These are phyloP conservation scores for Callithrix jacchus DNA, from an alignment of 2,113 vertebrate genomes.

Conservation along the genomic window DNA sequence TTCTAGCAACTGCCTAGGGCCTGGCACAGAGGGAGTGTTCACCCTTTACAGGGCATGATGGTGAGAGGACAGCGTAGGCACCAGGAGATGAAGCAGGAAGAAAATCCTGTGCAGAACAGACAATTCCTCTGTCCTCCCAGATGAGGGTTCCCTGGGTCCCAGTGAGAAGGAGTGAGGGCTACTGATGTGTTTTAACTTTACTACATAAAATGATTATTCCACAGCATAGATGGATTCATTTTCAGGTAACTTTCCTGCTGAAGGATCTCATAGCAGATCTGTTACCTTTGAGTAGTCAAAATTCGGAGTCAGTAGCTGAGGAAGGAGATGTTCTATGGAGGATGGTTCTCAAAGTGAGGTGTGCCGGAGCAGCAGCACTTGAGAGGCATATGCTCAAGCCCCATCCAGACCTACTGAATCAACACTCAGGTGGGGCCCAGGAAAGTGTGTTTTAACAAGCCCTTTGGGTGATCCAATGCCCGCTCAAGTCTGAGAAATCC, in stretches of 20 bases:
- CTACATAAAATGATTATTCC: not conserved
- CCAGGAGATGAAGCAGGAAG: too few relatives aligned
- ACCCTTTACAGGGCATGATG: rapidly evolving
- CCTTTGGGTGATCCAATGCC: not conserved
- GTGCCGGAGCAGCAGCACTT: not conserved
- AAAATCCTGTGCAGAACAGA: rapidly evolving
- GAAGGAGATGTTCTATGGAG: rapidly evolving
- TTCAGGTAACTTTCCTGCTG: not conserved
- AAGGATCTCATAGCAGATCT: not conserved
- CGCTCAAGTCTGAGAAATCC: not conserved
- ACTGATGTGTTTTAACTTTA: not conserved
- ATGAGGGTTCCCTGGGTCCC: not conserved
- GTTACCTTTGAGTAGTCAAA: not conserved
- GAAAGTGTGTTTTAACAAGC: not conserved
- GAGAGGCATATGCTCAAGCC: not conserved
- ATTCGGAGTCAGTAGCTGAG: not conserved
- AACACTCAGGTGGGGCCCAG: not conserved
- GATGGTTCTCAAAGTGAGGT: not conserved
- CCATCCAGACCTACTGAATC: not conserved
- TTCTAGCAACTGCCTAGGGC: not conserved
- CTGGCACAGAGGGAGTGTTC: not conserved
- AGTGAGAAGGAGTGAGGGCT: not conserved
- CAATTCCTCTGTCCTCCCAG: not conserved
- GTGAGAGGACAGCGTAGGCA: rapidly evolving
- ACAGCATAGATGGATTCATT: not conserved